Percentiles rank a stretch among this genome's conserved stretches.
Evolutionary conservation across 2,888 invertebrate species (phyloP).

Genomic region (Stomorhina lunata): DNA sequence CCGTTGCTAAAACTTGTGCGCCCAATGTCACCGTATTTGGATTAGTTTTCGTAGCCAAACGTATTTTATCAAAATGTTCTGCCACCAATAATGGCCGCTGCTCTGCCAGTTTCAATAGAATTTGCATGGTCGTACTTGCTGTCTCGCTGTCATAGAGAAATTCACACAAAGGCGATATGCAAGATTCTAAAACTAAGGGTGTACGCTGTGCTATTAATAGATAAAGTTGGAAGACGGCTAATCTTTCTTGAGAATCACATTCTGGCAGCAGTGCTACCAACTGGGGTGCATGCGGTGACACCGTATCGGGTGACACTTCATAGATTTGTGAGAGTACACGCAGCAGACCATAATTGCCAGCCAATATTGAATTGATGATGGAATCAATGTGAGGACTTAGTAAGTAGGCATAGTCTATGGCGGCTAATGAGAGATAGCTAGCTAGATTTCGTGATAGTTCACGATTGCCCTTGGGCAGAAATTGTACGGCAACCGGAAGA

Average conservation of each 20-base stretch:
- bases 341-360: conserved; percentile 93
- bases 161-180: conserved; percentile 90
- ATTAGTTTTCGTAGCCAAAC: conserved; percentile 84
- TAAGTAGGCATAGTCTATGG: conserved; percentile 92
- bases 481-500: conserved; percentile 94
- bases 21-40: conserved; percentile 85
- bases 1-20: conserved; percentile 86
- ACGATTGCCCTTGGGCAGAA: conserved; percentile 92
- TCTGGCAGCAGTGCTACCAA: conserved; percentile 88
- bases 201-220: conserved; percentile 90
- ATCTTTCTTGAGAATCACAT: conserved; percentile 92
- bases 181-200: conserved; percentile 89
- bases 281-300: conserved; percentile 91
- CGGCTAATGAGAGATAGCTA: conserved; percentile 94
- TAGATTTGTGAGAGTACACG: conserved; percentile 95
- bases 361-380: conserved; percentile 93
- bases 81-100: conserved; percentile 86
- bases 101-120: conserved; percentile 88
- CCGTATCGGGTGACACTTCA: conserved; percentile 91
- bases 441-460: conserved; percentile 95
- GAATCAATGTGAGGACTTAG: conserved; percentile 93
- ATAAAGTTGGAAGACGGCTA: conserved; percentile 90
- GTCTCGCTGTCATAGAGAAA: conserved; percentile 84
- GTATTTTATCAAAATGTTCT: conserved; percentile 86
- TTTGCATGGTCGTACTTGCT: conserved; percentile 85